Base-by-base conservation (phyloP, 2,888 invertebrate genomes). In the Alviniconcha strummeri region DNA sequence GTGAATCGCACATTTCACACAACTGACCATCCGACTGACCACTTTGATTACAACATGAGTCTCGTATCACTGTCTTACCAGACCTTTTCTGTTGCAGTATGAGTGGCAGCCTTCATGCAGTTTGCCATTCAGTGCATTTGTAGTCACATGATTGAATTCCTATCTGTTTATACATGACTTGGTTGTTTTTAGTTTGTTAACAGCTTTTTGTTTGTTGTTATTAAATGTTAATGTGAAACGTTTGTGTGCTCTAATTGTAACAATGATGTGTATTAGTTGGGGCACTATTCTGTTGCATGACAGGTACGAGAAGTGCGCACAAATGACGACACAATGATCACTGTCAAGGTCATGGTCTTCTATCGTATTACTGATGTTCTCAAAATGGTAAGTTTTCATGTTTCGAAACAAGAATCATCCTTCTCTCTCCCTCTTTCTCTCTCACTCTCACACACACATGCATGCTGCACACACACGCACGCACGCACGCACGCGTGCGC, bases 21-120 rank as follows among this genome's bases (percentile, higher is more conserved):
- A 92, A 84, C 87, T 93, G 11, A 87, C 91, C 7, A 86, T 88
- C 36, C 91, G 92, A 36, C 91, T 19, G 90, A 91, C 81, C 92
- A 92, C 83, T 92, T 93, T 86, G 92, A 92, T 84, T 92, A 92
- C 82, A 91, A 93, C 88, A 92, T 93, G 86, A 89, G 90, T 87
- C 15, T 19, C 3, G 36, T 36, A 87, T 87, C 15, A 36, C 36
- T 36, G 36, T 36, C 36, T 1, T 36, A 36, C 36, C 36, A 1
- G 36, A 36, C 36, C 36, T 36, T 36, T 36, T 36, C 36, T 36
- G 3, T 36, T 36, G 36, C 36, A 36, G 3, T 36, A 36, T 36
- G 36, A 36, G 36, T 36, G 36, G 36, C 36, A 36, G 36, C 86
- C 78, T 92, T 92, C 85, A 87, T 86, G 5, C 89, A 92, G 85